Percentiles rank a stretch among this genome's conserved stretches.
Conservation (phyloP, 2,113 vertebrate species). For the Mirza zaza region DNA sequence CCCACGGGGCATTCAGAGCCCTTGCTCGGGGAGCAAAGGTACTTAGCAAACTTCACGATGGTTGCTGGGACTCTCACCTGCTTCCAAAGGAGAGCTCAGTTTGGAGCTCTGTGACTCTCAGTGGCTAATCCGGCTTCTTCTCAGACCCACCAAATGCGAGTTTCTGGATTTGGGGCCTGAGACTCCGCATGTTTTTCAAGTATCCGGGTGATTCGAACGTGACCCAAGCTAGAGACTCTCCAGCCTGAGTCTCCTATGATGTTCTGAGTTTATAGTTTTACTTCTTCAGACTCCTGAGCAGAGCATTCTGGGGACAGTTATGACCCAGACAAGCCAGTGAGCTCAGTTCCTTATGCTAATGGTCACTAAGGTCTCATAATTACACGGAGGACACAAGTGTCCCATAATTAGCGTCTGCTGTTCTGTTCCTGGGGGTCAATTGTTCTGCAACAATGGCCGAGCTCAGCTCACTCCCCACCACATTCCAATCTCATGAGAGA, state of each 20-base stretch:
- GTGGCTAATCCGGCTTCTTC: slow-evolving; percentile 32
- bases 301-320: slow-evolving; percentile 80
- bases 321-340: slow-evolving; percentile 82
- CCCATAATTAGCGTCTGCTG: slow-evolving; percentile 88
- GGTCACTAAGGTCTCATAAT: slow-evolving; percentile 88
- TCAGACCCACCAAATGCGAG: neutral
- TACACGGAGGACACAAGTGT: slow-evolving; percentile 87
- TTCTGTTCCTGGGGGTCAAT: slow-evolving; percentile 90
- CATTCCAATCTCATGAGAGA: slow-evolving; percentile 93
- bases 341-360: slow-evolving; percentile 85
- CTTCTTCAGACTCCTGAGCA: slow-evolving; percentile 76
- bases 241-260: neutral
- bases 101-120: neutral
- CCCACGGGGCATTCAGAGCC: neutral
- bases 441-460: slow-evolving; percentile 89
- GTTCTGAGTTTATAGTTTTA: neutral
- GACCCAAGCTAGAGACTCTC: neutral
- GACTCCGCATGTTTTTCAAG: neutral
- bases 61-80: neutral
- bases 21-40: neutral
- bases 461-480: slow-evolving; percentile 88
- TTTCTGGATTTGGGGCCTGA: neutral
- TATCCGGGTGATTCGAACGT: neutral
- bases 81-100: neutral
- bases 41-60: neutral